Evolutionary conservation across 2,888 invertebrate genomes (phyloP), one percentile per base, ranked within the genome.

Genomic region (Hypolimnas misippus): DNA sequence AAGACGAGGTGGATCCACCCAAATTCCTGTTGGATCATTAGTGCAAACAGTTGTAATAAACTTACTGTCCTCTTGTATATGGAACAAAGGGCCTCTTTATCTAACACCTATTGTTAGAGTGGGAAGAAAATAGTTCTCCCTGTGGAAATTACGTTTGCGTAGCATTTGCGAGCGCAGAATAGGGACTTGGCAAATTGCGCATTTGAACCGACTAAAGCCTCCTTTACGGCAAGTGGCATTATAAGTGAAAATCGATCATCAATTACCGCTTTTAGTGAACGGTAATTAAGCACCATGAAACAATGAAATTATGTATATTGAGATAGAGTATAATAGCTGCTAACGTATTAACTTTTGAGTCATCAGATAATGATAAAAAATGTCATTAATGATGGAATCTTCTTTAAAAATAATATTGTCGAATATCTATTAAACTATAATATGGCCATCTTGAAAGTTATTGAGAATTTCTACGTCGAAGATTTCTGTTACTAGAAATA

Each of bases 161-260:
- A 46, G 52, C 62, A 21, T 62, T 63, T 53, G 56, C 50, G 46
- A 44, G 53, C 40, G 44, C 31, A 53, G 49, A 59, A 58, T 58
- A 63, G 56, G 54, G 50, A 49, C 59, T 52, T 46, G 29, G 57
- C 38, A 40, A 62, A 67, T 64, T 58, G 67, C 57, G 55, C 57
- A 60, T 66, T 62, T 50, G 51, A 63, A 62, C 63, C 51, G 62
- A 63, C 65, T 59, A 57, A 53, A 70, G 68, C 59, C 58, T 66
- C 63, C 58, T 65, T 67, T 54, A 63, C 49, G 53, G 31, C 70
- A 69, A 75, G 73, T 71, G 71, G 71, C 70, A 70, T 71, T 75
- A 73, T 74, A 76, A 79, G 77, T 75, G 78, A 75, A 79, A 78
- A 82, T 81, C 82, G 77, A 82, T 82, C 63, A 70, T 73, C 72